Evolutionary conservation across 2,113 vertebrate species (phyloP).

Genomic region (Forbesichthys agassizii): DNA sequence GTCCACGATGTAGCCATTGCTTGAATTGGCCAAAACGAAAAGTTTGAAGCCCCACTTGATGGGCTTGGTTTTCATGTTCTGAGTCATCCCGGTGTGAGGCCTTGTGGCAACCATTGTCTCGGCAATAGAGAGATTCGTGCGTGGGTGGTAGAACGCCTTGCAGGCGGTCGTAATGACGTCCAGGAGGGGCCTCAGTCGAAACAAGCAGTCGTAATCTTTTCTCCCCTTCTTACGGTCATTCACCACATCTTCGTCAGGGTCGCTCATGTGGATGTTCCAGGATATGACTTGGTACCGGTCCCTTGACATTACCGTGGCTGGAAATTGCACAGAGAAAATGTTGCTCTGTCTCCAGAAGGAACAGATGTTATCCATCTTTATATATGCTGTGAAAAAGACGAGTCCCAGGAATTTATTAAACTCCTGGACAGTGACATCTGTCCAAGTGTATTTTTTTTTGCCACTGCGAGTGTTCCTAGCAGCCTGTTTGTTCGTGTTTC

Average conservation of each 20-base stretch:
- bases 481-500: conserved; percentile 2
- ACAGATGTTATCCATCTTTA: background rate
- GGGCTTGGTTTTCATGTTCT: background rate
- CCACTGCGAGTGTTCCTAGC: background rate
- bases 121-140: background rate
- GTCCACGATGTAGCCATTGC: background rate
- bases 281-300: conserved; percentile 6
- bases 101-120: background rate
- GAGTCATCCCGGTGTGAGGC: background rate
- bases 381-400: no score
- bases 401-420: no score
- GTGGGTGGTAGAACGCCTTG: background rate
- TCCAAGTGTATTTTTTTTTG: background rate
- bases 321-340: conserved; percentile 2
- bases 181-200: background rate
- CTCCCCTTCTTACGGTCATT: background rate
- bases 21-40: background rate
- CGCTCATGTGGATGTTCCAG: conserved; percentile 14
- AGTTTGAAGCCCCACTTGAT: conserved; percentile 2
- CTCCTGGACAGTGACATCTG: no score
- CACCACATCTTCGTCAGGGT: no score
- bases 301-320: background rate
- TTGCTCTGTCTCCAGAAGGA: background rate
- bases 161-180: background rate
- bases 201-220: background rate